phyloP scores from a whole-genome alignment of 2,888 invertebrate genomes.

The Chrysopilus asiliformis region DNA sequence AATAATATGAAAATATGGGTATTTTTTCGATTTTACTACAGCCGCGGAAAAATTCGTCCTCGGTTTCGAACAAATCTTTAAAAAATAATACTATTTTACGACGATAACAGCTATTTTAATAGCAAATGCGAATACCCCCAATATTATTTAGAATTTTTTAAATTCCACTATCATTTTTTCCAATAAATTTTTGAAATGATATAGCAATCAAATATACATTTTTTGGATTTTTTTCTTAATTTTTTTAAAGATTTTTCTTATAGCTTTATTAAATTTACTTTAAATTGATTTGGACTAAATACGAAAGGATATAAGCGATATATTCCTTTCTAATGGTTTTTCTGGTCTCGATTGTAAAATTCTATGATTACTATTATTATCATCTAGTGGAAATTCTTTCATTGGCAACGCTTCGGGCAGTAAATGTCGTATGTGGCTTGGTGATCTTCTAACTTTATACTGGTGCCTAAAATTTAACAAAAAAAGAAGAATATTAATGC shows the following conservation, averaged over 20 bases:
- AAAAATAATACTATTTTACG: no score
- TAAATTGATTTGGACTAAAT: constrained; percentile 18
- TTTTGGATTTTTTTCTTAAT: background rate
- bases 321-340: constrained; percentile 31
- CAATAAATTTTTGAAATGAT: background rate
- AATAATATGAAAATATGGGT: no score
- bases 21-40: no score
- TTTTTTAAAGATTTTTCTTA: background rate
- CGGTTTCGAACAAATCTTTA: no score
- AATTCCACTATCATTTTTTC: background rate
- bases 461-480: constrained; percentile 26
- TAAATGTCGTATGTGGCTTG: constrained; percentile 33
- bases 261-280: background rate
- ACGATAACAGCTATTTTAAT: no score
- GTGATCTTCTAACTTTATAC: constrained; percentile 32
- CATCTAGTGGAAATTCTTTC: constrained; percentile 33
- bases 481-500: no score
- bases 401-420: constrained; percentile 34
- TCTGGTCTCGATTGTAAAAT: constrained; percentile 22
- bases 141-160: background rate
- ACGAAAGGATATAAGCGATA: constrained; percentile 34
- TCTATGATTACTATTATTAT: constrained; percentile 24
- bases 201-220: no score
- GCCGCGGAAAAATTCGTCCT: no score
- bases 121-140: no score